Conservation (phyloP, 2,797 vertebrate genomes). For the Arnoldichthys spilopterus region DNA sequence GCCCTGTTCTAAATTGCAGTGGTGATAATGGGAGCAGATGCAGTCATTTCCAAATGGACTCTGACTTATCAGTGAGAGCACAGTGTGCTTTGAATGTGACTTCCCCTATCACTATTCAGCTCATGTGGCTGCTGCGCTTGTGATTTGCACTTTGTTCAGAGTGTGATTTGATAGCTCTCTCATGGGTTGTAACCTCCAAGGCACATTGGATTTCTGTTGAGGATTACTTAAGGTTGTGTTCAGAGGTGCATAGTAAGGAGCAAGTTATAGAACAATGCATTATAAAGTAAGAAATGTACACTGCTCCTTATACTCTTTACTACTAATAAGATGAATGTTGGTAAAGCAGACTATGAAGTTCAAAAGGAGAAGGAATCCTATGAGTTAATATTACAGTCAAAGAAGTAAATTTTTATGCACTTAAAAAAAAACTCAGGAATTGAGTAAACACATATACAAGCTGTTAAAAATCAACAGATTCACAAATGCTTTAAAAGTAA, state of each 20-base stretch:
- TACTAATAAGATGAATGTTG: background rate
- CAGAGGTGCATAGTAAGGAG: constrained; percentile 36
- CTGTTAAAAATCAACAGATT: no score
- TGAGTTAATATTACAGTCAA: no score
- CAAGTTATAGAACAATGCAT: background rate
- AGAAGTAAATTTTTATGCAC: no score
- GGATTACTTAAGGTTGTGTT: constrained; percentile 57
- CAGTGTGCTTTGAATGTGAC: constrained; percentile 35
- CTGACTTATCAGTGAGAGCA: constrained; percentile 56
- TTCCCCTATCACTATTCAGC: constrained; percentile 65
- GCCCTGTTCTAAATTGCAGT: constrained; percentile 46
- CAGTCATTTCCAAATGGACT: constrained; percentile 53
- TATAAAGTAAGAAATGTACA: background rate
- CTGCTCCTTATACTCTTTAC: background rate
- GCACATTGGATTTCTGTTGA: constrained; percentile 59
- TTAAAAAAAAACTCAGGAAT: no score
- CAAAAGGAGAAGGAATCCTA: no score
- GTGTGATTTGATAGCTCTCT: constrained; percentile 67
- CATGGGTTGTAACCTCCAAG: constrained; percentile 63
- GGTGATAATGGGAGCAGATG: constrained; percentile 57
- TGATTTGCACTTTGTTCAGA: constrained; percentile 63
- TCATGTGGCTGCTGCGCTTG: constrained; percentile 53
- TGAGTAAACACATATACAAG: no score
- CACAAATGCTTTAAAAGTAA: no score
- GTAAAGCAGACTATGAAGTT: background rate